Evolutionary conservation across 2,797 vertebrate genomes (phyloP).

Genomic region (Clamator glandarius): DNA sequence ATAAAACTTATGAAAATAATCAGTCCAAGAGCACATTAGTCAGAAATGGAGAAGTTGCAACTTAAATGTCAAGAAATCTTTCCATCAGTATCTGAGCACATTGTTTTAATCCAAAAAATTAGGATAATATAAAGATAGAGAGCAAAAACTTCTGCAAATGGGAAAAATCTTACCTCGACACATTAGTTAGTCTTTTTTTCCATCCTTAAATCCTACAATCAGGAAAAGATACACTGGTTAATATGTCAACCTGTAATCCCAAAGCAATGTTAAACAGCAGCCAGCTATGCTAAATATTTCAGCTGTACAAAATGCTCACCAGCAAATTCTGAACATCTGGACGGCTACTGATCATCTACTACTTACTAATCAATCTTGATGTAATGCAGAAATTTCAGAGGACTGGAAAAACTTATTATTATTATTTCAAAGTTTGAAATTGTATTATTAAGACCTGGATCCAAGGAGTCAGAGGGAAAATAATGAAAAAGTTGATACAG

Average conservation of each 20-base stretch:
- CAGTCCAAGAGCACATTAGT: neutral
- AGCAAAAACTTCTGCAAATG: neutral
- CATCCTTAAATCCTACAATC: neutral
- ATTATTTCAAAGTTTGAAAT: conserved; percentile 4
- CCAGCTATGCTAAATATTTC: neutral
- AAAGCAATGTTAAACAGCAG: neutral
- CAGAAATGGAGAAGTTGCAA: neutral
- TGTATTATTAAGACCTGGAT: neutral
- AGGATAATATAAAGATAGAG: neutral
- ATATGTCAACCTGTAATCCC: neutral
- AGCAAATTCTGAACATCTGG: neutral
- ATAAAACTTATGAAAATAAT: neutral
- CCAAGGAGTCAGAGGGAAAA: neutral
- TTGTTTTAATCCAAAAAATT: neutral
- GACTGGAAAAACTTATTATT: neutral
- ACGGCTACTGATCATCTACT: neutral
- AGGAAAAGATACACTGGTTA: neutral
- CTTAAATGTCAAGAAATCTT: neutral
- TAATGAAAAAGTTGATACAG: neutral
- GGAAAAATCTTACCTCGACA: neutral
- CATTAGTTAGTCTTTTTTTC: neutral
- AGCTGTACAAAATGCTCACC: neutral
- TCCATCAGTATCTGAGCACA: neutral
- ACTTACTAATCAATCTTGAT: neutral
- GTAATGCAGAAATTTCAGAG: neutral